Percentiles rank a stretch among this genome's conserved stretches.
Conservation (phyloP, 2,888 invertebrate species). For the Diplolepis rosae region DNA sequence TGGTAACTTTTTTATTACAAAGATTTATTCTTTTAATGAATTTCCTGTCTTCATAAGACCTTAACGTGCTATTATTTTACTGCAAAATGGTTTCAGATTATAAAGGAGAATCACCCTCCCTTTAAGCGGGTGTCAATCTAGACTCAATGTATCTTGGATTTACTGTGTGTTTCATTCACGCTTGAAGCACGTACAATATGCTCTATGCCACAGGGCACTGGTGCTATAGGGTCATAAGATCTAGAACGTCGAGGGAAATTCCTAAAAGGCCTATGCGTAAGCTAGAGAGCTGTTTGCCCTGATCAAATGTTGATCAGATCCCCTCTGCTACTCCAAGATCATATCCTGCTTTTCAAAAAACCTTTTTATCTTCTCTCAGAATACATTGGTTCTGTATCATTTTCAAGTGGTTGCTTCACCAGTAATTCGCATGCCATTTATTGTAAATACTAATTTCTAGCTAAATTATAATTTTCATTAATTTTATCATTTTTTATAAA, state of each 20-base stretch:
- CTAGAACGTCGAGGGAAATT: constrained; percentile 48
- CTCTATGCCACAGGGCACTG: constrained; percentile 52
- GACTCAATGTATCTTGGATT: constrained; percentile 32
- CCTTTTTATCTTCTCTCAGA: constrained; percentile 9
- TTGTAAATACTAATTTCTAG: no score
- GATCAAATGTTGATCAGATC: constrained; percentile 69
- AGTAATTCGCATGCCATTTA: no score
- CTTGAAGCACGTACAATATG: constrained; percentile 56
- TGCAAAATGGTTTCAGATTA: background rate
- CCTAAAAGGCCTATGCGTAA: constrained; percentile 53
- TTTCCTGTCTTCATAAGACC: no score
- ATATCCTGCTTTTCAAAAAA: constrained; percentile 58
- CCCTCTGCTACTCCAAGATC: constrained; percentile 55
- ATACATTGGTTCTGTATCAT: constrained; percentile 2
- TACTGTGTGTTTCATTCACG: constrained; percentile 40
- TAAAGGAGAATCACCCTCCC: background rate
- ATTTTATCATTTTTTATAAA: no score
- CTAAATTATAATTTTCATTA: no score
- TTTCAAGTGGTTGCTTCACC: background rate
- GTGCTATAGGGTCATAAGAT: constrained; percentile 40
- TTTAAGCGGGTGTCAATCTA: constrained; percentile 22
- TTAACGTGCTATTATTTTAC: background rate
- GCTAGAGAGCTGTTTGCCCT: constrained; percentile 60
- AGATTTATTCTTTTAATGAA: no score
- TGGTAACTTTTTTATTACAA: no score